phyloP scores from a whole-genome alignment of 2,113 vertebrate genomes.

The Cheilinus undulatus region DNA sequence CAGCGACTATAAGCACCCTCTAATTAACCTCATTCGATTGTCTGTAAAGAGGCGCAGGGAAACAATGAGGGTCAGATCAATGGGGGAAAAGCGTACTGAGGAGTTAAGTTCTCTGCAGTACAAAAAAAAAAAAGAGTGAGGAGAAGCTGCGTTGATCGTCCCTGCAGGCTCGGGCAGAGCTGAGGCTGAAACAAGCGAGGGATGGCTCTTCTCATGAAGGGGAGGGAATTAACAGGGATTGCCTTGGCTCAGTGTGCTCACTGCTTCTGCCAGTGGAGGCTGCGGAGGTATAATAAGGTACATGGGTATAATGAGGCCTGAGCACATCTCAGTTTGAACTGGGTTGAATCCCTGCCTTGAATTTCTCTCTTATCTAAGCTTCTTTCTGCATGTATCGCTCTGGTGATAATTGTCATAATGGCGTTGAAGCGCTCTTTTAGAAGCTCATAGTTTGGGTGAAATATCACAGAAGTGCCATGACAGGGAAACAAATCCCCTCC shows the following conservation, averaged over 20 bases:
- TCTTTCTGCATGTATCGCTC: neutral
- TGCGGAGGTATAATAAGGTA: constrained; percentile 71
- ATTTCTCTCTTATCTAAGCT: constrained; percentile 10
- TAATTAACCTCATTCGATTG: constrained; percentile 61
- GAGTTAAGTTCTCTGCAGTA: constrained; percentile 53
- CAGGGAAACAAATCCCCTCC: constrained; percentile 24
- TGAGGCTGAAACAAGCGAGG: constrained; percentile 63
- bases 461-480: neutral
- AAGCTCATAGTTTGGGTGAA: constrained; percentile 13
- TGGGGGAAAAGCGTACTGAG: constrained; percentile 4
- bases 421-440: neutral
- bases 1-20: constrained; percentile 26
- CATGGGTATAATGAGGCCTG: constrained; percentile 71
- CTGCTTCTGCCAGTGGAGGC: constrained; percentile 64
- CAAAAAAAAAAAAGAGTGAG: constrained; percentile 26
- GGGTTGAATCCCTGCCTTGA: constrained; percentile 30
- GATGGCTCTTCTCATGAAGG: constrained; percentile 76
- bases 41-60: constrained; percentile 5
- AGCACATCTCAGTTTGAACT: constrained; percentile 60
- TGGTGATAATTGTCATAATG: neutral
- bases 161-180: constrained; percentile 61
- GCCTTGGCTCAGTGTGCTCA: constrained; percentile 68
- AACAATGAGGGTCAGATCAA: constrained; percentile 38
- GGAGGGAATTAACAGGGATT: constrained; percentile 79
- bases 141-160: constrained; percentile 41